A percentile compares a stretch with the other conserved stretches of the same genome.
These are phyloP conservation scores for Pterophyllum scalare DNA, from an alignment of 2,113 vertebrate genomes.

Conservation along the genomic window DNA sequence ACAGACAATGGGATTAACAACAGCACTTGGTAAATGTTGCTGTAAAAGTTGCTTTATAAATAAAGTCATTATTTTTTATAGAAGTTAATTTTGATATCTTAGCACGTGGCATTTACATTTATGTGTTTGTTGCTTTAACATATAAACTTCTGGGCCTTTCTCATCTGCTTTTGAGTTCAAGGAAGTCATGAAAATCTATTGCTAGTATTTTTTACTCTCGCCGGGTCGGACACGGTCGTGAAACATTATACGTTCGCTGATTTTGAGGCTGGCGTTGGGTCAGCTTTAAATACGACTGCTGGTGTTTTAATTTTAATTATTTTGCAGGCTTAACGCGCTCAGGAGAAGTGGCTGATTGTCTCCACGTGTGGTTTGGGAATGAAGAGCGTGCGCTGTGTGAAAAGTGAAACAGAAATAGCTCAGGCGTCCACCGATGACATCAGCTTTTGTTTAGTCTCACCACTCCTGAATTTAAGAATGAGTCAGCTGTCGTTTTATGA, in stretches of 20 bases:
- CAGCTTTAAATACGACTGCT: no score
- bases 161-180: neutral
- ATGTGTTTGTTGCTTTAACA: neutral
- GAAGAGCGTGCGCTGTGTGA: constrained; percentile 7
- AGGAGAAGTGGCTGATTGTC: neutral
- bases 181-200: neutral
- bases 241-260: neutral
- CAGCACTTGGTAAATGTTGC: no score
- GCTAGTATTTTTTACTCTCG: neutral
- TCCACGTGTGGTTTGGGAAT: neutral
- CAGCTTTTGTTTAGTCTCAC: constrained; percentile 57
- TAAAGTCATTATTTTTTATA: no score
- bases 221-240: neutral
- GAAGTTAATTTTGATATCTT: neutral
- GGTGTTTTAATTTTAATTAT: neutral
- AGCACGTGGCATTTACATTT: neutral
- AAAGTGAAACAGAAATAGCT: constrained; percentile 11
- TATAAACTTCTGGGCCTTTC: neutral
- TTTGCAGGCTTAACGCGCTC: neutral
- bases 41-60: no score
- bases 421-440: constrained; percentile 29
- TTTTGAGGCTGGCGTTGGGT: neutral
- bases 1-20: no score
- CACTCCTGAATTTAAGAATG: constrained; percentile 18
- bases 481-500: constrained; percentile 37